Percentiles rank a stretch among this genome's conserved stretches.
phyloP scores from a whole-genome alignment of 2,113 vertebrate species.

The Scomber japonicus region DNA sequence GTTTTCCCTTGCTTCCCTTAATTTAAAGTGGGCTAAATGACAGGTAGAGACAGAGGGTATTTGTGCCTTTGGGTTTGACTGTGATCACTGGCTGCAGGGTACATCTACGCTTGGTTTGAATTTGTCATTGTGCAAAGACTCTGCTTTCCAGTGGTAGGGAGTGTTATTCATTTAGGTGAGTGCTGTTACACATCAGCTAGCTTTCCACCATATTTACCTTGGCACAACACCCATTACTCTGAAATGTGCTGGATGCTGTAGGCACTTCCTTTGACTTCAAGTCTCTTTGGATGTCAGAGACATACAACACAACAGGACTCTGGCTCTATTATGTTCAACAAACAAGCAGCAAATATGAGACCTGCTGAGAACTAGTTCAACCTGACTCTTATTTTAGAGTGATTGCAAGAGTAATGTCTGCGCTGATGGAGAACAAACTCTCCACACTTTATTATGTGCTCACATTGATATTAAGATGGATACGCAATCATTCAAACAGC shows the following conservation, averaged over 20 bases:
- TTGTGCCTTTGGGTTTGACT: conserved; percentile 60
- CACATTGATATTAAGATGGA: conserved; percentile 17
- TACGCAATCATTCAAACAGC: conserved; percentile 13
- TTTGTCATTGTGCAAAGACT: conserved; percentile 56
- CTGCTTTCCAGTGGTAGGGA: conserved; percentile 18
- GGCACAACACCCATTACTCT: conserved; percentile 70
- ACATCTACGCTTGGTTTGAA: conserved; percentile 45
- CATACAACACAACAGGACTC: conserved; percentile 29
- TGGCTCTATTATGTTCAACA: conserved; percentile 32
- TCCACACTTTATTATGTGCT: not conserved
- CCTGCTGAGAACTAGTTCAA: conserved; percentile 1
- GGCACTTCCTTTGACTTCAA: conserved; percentile 45
- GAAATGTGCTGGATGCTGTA: conserved; percentile 32
- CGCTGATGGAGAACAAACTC: not conserved
- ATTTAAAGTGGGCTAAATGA: conserved; percentile 67
- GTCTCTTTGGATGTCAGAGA: conserved; percentile 44
- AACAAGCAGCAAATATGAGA: conserved; percentile 33
- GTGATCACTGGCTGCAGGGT: conserved; percentile 59
- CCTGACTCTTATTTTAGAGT: not conserved
- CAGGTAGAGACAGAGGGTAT: conserved; percentile 54
- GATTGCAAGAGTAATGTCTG: not conserved
- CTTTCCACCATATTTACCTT: conserved; percentile 69
- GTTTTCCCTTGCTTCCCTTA: conserved; percentile 56
- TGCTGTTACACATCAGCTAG: conserved; percentile 56
- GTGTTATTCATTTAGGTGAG: conserved; percentile 58